A percentile compares a stretch with the other conserved stretches of the same genome.
Conservation (phyloP, 1,140 invertebrate genomes). For the Achatina immaculata region DNA sequence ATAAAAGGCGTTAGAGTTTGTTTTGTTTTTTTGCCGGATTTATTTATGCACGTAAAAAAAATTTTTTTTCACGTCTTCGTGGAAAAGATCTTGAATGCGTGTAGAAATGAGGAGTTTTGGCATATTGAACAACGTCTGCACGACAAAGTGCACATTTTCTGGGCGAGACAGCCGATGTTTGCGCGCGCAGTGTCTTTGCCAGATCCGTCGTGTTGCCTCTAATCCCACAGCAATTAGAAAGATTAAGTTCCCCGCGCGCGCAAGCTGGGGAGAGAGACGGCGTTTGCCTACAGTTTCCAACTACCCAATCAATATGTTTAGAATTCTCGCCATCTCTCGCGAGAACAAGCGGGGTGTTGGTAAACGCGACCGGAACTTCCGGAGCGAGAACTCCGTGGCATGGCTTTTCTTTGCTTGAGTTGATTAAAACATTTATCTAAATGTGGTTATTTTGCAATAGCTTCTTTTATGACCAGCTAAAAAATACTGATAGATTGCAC, state of each 20-base stretch:
- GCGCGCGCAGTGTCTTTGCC: not conserved
- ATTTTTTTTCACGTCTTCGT: too few relatives aligned
- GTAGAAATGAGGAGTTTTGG: too few relatives aligned
- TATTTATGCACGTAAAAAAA: too few relatives aligned
- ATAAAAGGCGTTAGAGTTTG: too few relatives aligned
- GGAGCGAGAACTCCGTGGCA: not conserved
- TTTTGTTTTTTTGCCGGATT: too few relatives aligned
- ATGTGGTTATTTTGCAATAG: not conserved
- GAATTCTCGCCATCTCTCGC: not conserved
- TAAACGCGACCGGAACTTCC: not conserved
- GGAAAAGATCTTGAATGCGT: too few relatives aligned
- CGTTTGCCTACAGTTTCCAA: not conserved
- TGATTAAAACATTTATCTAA: slow-evolving; percentile 4
- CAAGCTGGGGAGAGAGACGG: not conserved
- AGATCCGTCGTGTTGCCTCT: slow-evolving; percentile 7
- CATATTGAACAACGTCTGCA: too few relatives aligned
- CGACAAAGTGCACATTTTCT: too few relatives aligned
- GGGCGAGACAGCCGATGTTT: too few relatives aligned
- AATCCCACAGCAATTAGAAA: slow-evolving; percentile 6
- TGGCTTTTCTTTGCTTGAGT: not conserved
- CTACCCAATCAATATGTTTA: slow-evolving; percentile 8
- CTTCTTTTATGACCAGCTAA: too few relatives aligned
- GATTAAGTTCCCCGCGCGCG: not conserved
- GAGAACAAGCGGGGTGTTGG: not conserved
- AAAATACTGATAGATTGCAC: too few relatives aligned